A percentile compares a stretch with the other conserved stretches of the same genome.
Evolutionary conservation across 2,888 invertebrate species (phyloP).

Genomic region (Orthonychiurus folsomi): DNA sequence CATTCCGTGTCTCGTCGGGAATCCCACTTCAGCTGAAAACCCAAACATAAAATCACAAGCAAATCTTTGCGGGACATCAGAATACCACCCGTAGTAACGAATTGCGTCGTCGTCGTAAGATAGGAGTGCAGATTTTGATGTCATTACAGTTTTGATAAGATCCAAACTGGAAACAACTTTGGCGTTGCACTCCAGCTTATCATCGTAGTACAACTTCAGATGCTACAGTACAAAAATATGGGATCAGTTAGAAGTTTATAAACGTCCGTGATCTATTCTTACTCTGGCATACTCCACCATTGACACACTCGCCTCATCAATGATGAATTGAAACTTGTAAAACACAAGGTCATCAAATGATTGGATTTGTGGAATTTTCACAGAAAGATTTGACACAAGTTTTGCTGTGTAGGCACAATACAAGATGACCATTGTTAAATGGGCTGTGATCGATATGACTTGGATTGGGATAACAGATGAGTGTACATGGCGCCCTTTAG

Average conservation of each 20-base stretch:
- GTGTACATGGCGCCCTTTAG: not conserved
- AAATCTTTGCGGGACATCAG: not conserved
- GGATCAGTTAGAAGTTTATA: constrained; percentile 2
- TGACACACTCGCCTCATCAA: not conserved
- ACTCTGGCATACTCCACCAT: not conserved
- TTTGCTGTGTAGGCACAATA: not conserved
- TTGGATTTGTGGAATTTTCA: not conserved
- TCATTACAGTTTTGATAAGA: not conserved
- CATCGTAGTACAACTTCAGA: constrained; percentile 5
- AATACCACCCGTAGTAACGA: not conserved
- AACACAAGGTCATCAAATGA: not conserved
- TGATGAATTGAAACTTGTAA: not conserved
- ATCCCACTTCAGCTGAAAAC: not conserved
- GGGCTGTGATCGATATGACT: not conserved
- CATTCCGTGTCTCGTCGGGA: not conserved
- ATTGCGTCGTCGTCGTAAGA: not conserved
- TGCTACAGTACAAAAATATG: too few species aligned
- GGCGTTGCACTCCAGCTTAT: not conserved
- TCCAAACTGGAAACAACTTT: not conserved
- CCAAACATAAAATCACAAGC: not conserved
- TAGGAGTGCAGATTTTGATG: not conserved
- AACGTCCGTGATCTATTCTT: not conserved
- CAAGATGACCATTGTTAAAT: not conserved
- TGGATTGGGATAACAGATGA: not conserved
- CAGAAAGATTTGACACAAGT: not conserved